phyloP scores from a whole-genome alignment of 1,140 invertebrate species.

The Bactericera cockerelli region DNA sequence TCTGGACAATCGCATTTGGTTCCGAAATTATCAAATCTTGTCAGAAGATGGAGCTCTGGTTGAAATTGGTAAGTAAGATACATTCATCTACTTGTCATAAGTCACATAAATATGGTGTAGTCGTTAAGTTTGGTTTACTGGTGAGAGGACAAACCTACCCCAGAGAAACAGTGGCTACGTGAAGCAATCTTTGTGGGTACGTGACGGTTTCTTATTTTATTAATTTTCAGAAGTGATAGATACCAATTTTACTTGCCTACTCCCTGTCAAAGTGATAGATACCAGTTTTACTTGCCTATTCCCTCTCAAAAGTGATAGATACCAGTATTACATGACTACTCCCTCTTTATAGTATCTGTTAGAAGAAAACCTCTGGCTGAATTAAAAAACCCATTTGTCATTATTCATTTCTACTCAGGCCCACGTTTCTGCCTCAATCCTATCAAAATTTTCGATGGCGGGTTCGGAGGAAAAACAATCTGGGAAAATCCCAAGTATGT shows the following conservation, averaged over 20 bases:
- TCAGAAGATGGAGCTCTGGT: conserved; percentile 87
- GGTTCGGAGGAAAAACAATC: conserved; percentile 78
- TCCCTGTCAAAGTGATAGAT: too few species aligned
- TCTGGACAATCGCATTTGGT: conserved; percentile 92
- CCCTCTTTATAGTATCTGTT: too few species aligned
- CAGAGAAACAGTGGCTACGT: background rate
- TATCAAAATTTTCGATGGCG: conserved; percentile 82
- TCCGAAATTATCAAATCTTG: conserved; percentile 95
- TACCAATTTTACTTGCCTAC: too few species aligned
- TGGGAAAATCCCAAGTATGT: conserved; percentile 91
- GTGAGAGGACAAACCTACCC: background rate
- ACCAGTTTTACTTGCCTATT: too few species aligned
- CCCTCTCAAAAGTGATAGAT: too few species aligned
- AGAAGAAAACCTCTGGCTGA: too few species aligned
- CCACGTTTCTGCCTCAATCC: conserved; percentile 93
- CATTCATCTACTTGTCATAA: too few species aligned
- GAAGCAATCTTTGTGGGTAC: background rate
- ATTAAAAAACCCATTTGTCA: too few species aligned
- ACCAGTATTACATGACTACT: too few species aligned
- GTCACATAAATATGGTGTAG: background rate
- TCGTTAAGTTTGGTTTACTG: background rate
- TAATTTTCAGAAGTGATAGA: too few species aligned
- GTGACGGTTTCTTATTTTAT: too few species aligned
- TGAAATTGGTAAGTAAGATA: conserved; percentile 64
- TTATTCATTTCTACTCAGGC: conserved; percentile 34